Evolutionary conservation across 2,113 vertebrate genomes (phyloP).

Genomic region (Caranx ignobilis): DNA sequence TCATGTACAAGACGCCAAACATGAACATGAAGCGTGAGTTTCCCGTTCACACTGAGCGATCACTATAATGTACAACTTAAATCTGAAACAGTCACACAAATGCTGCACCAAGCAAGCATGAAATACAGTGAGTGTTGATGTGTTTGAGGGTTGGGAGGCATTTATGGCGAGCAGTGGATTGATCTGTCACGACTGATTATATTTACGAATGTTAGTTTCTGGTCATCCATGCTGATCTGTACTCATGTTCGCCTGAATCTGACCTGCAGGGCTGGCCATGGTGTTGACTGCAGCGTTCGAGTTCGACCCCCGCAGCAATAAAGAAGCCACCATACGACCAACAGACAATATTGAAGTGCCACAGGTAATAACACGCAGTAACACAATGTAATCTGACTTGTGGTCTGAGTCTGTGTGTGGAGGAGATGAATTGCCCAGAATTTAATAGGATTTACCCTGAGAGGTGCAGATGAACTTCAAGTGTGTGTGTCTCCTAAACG

Average conservation of each 20-base stretch:
- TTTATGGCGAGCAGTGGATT: too few relatives aligned
- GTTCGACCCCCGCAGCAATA: slow-evolving; percentile 98
- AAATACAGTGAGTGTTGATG: neutral
- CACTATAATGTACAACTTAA: neutral
- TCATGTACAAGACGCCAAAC: slow-evolving; percentile 98
- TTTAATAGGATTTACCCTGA: neutral
- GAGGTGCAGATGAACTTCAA: neutral
- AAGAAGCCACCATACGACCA: slow-evolving; percentile 96
- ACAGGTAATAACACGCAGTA: slow-evolving; percentile 85
- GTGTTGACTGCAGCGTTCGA: slow-evolving; percentile 96
- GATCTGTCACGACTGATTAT: neutral
- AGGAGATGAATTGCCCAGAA: neutral
- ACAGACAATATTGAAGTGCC: slow-evolving; percentile 97
- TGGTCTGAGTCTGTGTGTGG: neutral
- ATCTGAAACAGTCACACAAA: neutral
- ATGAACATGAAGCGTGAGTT: slow-evolving; percentile 99
- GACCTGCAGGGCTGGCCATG: slow-evolving; percentile 90
- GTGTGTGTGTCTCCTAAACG: neutral
- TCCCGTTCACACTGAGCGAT: neutral
- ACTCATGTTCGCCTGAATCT: neutral
- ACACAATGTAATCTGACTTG: neutral
- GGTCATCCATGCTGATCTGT: neutral
- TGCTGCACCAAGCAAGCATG: neutral
- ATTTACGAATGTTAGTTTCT: neutral
- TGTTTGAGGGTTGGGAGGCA: neutral